Base-by-base conservation (phyloP, 2,797 vertebrate genomes). In the Eurystomus glaucurus region DNA sequence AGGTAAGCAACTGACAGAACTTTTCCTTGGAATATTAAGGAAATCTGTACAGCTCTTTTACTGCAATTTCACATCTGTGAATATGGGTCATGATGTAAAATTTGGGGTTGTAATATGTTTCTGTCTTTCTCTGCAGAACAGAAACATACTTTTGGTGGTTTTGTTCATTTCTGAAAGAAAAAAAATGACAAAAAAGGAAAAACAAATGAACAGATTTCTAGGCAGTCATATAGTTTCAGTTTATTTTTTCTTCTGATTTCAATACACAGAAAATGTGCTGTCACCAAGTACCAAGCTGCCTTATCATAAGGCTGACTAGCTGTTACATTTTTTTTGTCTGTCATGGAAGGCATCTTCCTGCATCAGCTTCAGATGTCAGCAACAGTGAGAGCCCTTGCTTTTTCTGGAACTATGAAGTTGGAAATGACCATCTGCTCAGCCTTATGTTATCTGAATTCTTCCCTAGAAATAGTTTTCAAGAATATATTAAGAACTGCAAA, bases 351-450 rank as follows among this genome's bases (percentile, higher is more conserved):
- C 28, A 95, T 85, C 43, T 90, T 94, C 79, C 89, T 97, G 69
- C 91, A 68, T 93, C 54, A 96, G 77, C 89, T 95, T 97, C 88
- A 95, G 50, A 95, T 90, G 85, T 97, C 97, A 98, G 75, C 43
- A 96, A 88, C 82, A 95, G n/a, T 61, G 26, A 95, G 37, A 95
- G 17, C 8, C 39, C 33, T 96, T 85, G 75, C 11, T 92, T 97
- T 96, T 97, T 97, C 69, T 91, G 62, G 65, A 96, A 93, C 62
- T 94, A 88, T 83, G 66, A 96, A 97, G 92, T 91, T 97, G 85
- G 92, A 97, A 97, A 94, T 57, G 28, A 61, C 97, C 95, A 97
- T 98, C 96, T 98, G 97, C 72, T 97, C 92, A 90, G n/a, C 79
- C 93, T 96, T 97, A 97, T 97, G 96, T 95, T 96, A 93, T 79